These are phyloP conservation scores for Suillia variegata DNA, from an alignment of 2,888 invertebrate species.

Conservation along the genomic window DNA sequence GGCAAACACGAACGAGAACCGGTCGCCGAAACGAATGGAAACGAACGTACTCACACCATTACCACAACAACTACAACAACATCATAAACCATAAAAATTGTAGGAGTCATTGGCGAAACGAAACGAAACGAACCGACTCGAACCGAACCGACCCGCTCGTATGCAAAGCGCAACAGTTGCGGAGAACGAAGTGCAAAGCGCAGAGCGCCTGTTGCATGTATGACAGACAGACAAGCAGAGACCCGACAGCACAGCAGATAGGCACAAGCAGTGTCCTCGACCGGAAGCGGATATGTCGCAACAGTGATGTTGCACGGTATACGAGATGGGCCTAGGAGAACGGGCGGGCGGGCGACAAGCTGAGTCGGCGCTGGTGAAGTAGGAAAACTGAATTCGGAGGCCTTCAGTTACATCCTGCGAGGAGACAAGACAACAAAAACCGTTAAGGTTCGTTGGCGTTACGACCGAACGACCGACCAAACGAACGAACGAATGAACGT, in stretches of 20 bases:
- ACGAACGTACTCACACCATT: no score
- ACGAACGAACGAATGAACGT: no score
- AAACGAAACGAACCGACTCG: background rate
- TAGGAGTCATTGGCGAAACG: constrained; percentile 5
- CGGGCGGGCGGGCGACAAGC: no score
- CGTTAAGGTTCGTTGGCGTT: background rate
- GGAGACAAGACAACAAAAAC: no score
- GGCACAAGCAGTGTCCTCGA: background rate
- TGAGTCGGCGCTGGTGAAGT: no score
- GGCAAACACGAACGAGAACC: constrained; percentile 29
- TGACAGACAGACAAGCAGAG: constrained; percentile 31
- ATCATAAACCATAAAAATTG: background rate
- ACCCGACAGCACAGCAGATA: constrained; percentile 29
- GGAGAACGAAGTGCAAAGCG: no score
- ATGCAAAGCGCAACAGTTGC: constrained; percentile 35
- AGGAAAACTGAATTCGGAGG: no score
- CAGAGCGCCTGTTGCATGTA: constrained; percentile 55
- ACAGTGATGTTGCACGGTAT: background rate
- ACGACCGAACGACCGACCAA: no score
- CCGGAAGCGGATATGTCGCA: constrained; percentile 31
- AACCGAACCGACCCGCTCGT: constrained; percentile 12
- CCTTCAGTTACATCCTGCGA: background rate
- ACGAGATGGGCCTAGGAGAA: no score
- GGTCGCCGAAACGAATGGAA: no score
- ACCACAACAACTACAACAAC: background rate